Percentiles rank a stretch among this genome's conserved stretches.
phyloP scores from a whole-genome alignment of 1,140 invertebrate genomes.

The Tenebrio molitor region DNA sequence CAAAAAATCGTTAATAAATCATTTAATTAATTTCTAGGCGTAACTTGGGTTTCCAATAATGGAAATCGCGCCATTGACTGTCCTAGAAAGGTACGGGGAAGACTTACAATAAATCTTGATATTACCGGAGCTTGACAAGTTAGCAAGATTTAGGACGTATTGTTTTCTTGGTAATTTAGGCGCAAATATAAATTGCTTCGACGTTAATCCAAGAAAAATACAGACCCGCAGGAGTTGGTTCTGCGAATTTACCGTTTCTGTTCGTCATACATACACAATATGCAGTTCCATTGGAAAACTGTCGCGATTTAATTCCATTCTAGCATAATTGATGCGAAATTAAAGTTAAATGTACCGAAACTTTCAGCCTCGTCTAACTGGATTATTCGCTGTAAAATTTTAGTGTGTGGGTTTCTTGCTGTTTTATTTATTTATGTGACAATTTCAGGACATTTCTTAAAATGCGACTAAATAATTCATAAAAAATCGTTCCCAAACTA shows the following conservation, averaged over 20 bases:
- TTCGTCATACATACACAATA: neutral
- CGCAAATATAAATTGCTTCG: slow-evolving; percentile 1
- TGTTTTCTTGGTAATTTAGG: neutral
- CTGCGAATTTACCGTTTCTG: neutral
- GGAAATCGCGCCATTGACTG: neutral
- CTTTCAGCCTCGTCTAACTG: neutral
- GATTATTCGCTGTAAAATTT: slow-evolving; percentile 14
- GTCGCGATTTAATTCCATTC: slow-evolving; percentile 21
- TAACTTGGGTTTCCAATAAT: neutral
- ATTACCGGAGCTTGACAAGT: neutral
- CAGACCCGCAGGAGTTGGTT: neutral
- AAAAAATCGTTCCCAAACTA: too few relatives aligned
- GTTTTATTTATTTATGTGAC: too few relatives aligned
- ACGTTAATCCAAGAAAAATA: slow-evolving; percentile 7
- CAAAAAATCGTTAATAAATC: neutral
- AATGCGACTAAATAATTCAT: too few relatives aligned
- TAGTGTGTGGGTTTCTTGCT: too few relatives aligned
- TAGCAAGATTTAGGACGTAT: slow-evolving; percentile 12
- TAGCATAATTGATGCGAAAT: slow-evolving; percentile 25
- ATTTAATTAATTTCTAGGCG: neutral
- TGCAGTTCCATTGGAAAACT: slow-evolving; percentile 27
- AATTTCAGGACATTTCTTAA: too few relatives aligned
- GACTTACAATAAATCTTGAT: neutral
- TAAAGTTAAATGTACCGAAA: slow-evolving; percentile 28
- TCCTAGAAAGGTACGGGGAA: neutral